Evolutionary conservation across 1,140 invertebrate species (phyloP).

Genomic region (Cydia splendana): DNA sequence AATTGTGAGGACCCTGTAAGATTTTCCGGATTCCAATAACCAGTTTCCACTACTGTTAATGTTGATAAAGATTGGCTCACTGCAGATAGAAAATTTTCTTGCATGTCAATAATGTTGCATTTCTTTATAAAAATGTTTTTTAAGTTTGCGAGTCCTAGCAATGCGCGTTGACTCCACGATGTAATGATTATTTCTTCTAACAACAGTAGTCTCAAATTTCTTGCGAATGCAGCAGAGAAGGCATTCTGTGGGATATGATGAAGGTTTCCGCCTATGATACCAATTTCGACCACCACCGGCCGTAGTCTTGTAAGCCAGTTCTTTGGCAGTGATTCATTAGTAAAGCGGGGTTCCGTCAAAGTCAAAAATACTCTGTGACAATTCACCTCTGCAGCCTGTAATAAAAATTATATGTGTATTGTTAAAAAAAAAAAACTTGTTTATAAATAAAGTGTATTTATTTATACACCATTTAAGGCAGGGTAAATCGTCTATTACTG

Average conservation of each 20-base stretch:
- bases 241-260: slow-evolving; percentile 52
- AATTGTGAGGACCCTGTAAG: slow-evolving; percentile 50
- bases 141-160: slow-evolving; percentile 59
- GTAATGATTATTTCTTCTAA: slow-evolving; percentile 52
- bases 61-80: slow-evolving; percentile 53
- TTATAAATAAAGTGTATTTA: too few relatives aligned
- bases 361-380: slow-evolving; percentile 49
- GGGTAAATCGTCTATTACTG: too few relatives aligned
- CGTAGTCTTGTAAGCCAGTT: slow-evolving; percentile 55
- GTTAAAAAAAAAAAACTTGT: too few relatives aligned
- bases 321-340: slow-evolving; percentile 52
- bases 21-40: slow-evolving; percentile 57
- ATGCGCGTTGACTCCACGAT: slow-evolving; percentile 47
- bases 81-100: slow-evolving; percentile 48
- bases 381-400: slow-evolving; percentile 46
- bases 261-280: slow-evolving; percentile 61
- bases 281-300: slow-evolving; percentile 48
- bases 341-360: slow-evolving; percentile 51
- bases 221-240: slow-evolving; percentile 54
- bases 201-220: slow-evolving; percentile 46
- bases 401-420: slow-evolving; percentile 48
- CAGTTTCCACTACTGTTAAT: slow-evolving; percentile 52
- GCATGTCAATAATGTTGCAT: slow-evolving; percentile 46
- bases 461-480: too few relatives aligned
- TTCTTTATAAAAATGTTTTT: slow-evolving; percentile 51